Conservation (phyloP, 2,797 vertebrate genomes). For the Halcyon smyrnensis region DNA sequence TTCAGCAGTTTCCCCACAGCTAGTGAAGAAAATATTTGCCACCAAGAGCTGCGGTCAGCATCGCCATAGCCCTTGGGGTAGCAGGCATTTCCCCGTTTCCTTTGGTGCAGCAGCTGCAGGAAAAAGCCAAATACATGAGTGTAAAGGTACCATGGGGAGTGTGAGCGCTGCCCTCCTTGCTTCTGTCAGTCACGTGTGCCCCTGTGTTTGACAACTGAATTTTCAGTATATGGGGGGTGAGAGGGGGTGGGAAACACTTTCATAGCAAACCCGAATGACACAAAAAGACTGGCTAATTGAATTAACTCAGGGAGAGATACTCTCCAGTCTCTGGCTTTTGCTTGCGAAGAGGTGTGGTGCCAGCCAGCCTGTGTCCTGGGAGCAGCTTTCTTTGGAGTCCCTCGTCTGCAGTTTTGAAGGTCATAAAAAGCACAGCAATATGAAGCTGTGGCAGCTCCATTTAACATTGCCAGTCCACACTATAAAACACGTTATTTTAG, state of each 20-base stretch:
- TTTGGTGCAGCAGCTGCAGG: fast-evolving
- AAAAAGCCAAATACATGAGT: background rate
- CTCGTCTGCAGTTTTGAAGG: background rate
- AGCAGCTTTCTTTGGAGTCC: background rate
- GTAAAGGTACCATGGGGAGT: fast-evolving
- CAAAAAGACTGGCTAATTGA: background rate
- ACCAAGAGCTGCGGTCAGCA: background rate
- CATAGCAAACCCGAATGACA: background rate
- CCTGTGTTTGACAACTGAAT: background rate
- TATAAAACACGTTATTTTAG: background rate
- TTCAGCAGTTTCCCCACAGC: background rate
- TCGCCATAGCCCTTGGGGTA: background rate
- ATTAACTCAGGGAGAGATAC: background rate
- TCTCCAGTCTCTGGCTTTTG: background rate
- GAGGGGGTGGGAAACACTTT: background rate
- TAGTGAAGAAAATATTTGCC: background rate
- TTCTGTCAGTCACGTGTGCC: fast-evolving
- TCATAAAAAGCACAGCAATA: background rate
- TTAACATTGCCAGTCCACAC: background rate
- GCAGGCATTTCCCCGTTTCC: background rate
- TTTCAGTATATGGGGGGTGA: background rate
- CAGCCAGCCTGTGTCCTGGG: background rate
- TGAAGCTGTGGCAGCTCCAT: background rate
- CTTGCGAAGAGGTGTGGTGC: fast-evolving
- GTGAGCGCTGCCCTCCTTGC: background rate